Evolutionary conservation across 2,888 invertebrate genomes (phyloP), one percentile per base, ranked within the genome.

Genomic region (Listrodromus nycthemerus): DNA sequence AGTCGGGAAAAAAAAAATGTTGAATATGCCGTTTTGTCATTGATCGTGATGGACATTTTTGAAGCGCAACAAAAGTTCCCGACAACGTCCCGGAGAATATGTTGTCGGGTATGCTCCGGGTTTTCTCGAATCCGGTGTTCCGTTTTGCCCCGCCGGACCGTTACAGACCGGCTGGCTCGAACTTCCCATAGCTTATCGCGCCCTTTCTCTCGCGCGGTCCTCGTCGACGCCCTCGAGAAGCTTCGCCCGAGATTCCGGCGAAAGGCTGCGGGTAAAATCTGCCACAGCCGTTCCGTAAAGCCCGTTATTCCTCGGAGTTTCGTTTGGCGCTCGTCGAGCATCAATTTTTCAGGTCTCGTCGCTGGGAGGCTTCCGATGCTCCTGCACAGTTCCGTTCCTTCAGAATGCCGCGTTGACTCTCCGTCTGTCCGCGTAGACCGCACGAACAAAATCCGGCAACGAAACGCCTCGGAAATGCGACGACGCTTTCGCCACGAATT

Each of bases 311-410:
- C 66, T 10, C n/a, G 61, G 30, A 52, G 71, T 33, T 67, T 81
- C 80, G 61, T 19, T 67, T 55, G 58, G 61, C 67, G 41, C 19
- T 45, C 70, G 61, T 21, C 41, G 67, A 52, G 55, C 83, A 84
- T 81, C 73, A 80, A 84, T 84, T 84, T 84, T 81, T 81, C 83
- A 83, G 76, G 83, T 83, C 80, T 76, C 76, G 80, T 83, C 66
- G 67, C 76, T 58, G 80, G 61, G 80, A 63, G 24, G 48, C 58
- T 52, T 70, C 67, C 76, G 80, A 71, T 80, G 58, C 70, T 19
- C 76, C 55, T 50, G 71, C 52, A 30, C 63, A 24, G 45, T 4
- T 10, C 69, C 19, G 33, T 6, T 33, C 48, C 41, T n/a, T 45
- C 13, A n/a, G 30, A 19, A 24, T 50, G 10, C 50, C 52, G 30